Evolutionary conservation across 2,797 vertebrate genomes (phyloP).

Genomic region (Mastacembelus armatus): DNA sequence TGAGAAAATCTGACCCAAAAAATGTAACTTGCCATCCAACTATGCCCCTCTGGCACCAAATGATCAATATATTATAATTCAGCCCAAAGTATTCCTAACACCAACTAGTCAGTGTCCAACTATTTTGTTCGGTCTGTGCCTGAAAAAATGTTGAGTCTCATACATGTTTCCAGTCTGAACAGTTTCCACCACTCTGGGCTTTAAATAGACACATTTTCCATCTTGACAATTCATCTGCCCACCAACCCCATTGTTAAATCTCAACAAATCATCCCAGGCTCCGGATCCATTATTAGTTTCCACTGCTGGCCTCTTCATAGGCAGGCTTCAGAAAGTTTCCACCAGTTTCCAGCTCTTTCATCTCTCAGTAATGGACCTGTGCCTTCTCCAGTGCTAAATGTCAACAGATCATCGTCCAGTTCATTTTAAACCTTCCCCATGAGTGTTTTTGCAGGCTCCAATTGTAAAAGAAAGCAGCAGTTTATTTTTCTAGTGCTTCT

Average conservation of each 20-base stretch:
- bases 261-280: conserved; percentile 67
- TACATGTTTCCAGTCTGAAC: conserved; percentile 73
- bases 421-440: conserved; percentile 28
- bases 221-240: conserved; percentile 78
- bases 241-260: conserved; percentile 78
- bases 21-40: conserved; percentile 54
- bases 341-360: conserved; percentile 61
- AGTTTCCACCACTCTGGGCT: conserved; percentile 70
- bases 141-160: conserved; percentile 70
- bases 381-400: conserved; percentile 63
- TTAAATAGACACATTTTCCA: conserved; percentile 81
- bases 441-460: conserved; percentile 60
- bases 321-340: conserved; percentile 57
- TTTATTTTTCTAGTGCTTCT: conserved; percentile 35
- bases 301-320: conserved; percentile 57
- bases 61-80: conserved; percentile 57
- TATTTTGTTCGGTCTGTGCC: conserved; percentile 58
- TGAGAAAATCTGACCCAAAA: conserved; percentile 55
- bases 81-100: conserved; percentile 69
- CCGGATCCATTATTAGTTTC: conserved; percentile 70
- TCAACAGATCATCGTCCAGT: conserved; percentile 58
- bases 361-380: conserved; percentile 51
- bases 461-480: conserved; percentile 42
- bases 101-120: conserved; percentile 60
- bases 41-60: conserved; percentile 59